Evolutionary conservation across 1,140 invertebrate species (phyloP), one percentile per base, ranked within the genome.

Genomic region (Heliconius hewitsoni): DNA sequence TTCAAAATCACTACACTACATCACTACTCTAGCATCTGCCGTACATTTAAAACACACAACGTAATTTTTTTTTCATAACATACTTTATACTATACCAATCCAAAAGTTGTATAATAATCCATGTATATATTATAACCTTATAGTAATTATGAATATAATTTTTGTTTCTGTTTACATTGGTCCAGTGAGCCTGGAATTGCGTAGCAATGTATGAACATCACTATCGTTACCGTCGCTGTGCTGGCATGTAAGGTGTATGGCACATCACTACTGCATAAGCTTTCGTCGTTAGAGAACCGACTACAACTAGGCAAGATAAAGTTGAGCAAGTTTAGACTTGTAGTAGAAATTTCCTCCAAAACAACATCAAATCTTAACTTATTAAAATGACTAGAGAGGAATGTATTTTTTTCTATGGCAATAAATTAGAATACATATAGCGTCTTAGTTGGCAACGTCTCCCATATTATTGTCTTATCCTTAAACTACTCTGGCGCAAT

Each of bases 1-100:
- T 91, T 94, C 93, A 93, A 94, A 94, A 94, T 93, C 84, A 86
- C 93, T 94, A 94, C 90, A 83, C 93, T 93, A 94, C 91, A 78
- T 73, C 81, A 87, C 91, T 94, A 94, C 90, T 89, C 93, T 93
- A 93, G 93, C 93, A 88, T 91, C 84, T 87, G 91, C 88, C 89
- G 88, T 91, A 91, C 89, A 85, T 91, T 88, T 89, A 89, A 88
- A 91, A 93, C 91, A 93, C 89, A 93, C 91, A 92, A 92, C 90
- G 88, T 94, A 88, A 85, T 89, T 83, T 83, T 86, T 84, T 84
- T 85, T 87, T 84, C 86, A 86, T 89, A 91, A 90, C 89, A 89
- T 90, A 86, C 86, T 86, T 88, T 88, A 88, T 90, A 90, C 90
- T 91, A 93, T 91, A 94, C 90, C 86, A 87, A 94, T 93, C 90